Evolutionary conservation across 2,888 invertebrate species (phyloP), one percentile per base, ranked within the genome.

Genomic region (Drosophila mercatorum): DNA sequence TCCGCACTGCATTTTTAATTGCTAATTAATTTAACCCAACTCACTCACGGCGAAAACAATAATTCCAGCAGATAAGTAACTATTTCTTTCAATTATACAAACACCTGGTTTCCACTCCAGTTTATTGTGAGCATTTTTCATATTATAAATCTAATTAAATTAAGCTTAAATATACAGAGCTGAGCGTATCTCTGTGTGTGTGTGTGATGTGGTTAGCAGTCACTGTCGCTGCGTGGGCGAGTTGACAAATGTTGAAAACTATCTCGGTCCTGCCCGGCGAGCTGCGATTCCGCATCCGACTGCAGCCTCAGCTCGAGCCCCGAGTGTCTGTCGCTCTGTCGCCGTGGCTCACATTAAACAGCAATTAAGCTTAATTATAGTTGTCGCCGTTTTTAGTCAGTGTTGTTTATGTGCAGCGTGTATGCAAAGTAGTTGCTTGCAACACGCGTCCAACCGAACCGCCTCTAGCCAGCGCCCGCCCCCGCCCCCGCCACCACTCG

Each of bases 301-400:
- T 63, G 41, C 60, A 36, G 36, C 47, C 17, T 26, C 40, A 40
- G 60, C 49, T 34, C 10, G 22, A 63, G 46, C 49, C 43, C 0
- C 11, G 17, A 14, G 28, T 44, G 38, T 43, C 28, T 26, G 17
- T 53, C 38, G 2, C 38, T 40, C 26, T 10, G 53, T 38, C 36
- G 52, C 22, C 59, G 72, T 73, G 74, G 78, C 64, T 76, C 81
- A 80, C 87, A 84, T 87, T 87, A 89, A 87, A 87, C 87, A 87
- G 89, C 86, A 87, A 87, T 87, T 87, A 87, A 87, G 86, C 89
- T 87, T 89, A 87, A 87, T 87, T 87, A 87, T 89, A 89, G 83
- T 89, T 87, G 87, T 85, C 83, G 87, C 83, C 85, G 89, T 83
- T 87, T 87, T 88, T 87, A 82, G 83, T 69, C 88, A 82, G 75